Percentiles rank a stretch among this genome's conserved stretches.
These are phyloP conservation scores for Phyllotreta striolata DNA, from an alignment of 2,888 invertebrate species.

Conservation along the genomic window DNA sequence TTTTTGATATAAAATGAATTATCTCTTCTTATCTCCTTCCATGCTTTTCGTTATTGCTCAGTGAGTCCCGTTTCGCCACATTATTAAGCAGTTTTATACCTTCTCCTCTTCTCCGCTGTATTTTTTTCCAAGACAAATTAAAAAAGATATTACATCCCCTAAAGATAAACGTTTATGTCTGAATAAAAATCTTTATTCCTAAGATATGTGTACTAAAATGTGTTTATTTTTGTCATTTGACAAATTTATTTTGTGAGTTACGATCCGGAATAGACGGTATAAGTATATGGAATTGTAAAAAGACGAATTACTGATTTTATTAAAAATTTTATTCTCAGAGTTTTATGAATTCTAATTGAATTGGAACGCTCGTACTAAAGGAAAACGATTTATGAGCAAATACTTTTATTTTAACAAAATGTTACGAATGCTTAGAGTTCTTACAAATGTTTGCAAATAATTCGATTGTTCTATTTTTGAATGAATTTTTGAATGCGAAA, in stretches of 20 bases:
- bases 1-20: slow-evolving; percentile 23
- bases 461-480: too few relatives aligned
- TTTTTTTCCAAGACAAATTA: slow-evolving; percentile 21
- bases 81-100: slow-evolving; percentile 20
- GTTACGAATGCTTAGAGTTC: too few relatives aligned
- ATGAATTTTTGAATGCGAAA: too few relatives aligned
- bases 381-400: too few relatives aligned
- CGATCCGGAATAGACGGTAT: slow-evolving; percentile 1
- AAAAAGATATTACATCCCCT: slow-evolving; percentile 22
- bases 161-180: slow-evolving; percentile 19
- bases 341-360: neutral
- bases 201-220: slow-evolving; percentile 8
- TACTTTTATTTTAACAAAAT: too few relatives aligned
- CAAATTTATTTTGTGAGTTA: slow-evolving; percentile 18
- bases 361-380: too few relatives aligned
- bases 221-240: slow-evolving; percentile 22
- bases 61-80: slow-evolving; percentile 11
- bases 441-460: too few relatives aligned
- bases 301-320: slow-evolving; percentile 1
- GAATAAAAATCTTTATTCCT: slow-evolving; percentile 20
- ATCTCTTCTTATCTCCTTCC: slow-evolving; percentile 21
- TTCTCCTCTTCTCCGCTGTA: slow-evolving; percentile 4
- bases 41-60: slow-evolving; percentile 13
- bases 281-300: slow-evolving; percentile 11
- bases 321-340: neutral